Base-by-base conservation (phyloP, 1,140 invertebrate genomes). In the Lycorma delicatula region DNA sequence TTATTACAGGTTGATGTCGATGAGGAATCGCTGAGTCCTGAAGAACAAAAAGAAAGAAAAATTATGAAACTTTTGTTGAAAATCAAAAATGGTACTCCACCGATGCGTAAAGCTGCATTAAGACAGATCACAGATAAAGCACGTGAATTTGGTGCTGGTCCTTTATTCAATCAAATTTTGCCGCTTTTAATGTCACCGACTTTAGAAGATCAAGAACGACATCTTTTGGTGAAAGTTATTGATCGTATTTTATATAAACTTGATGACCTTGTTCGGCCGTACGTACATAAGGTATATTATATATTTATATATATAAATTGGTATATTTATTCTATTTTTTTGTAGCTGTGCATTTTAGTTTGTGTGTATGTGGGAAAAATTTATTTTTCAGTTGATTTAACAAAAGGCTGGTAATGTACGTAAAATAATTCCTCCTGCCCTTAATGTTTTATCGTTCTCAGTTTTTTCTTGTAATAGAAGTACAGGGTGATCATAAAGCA, bases 221-320 rank as follows among this genome's bases (percentile, higher is more conserved):
- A 99, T 84, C 80, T 99, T 56, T 78, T 99, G n/a, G 97, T 99
- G 0, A 99, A 99, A 81, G 94, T 99, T 48, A 99, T 99, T 66
- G 97, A 99, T 73, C 79, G 97, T 34, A 97, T 99, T 71, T 75
- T 99, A 1, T 99, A 99, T 73, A 99, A 99, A 76, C 74, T 99
- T 38, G 97, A 99, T 68, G 97, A 99, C 75, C 77, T 99, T 49
- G 97, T 99, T 9, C 81, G 97, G 54, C 97, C 97, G 0, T 99
- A 99, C 70, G 97, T 99, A 1, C 97, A 99, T 75, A 99, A 99
- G 74, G n/a, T n/a, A n/a, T n/a, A n/a, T n/a, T n/a, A n/a, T n/a
- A n/a, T n/a, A n/a, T n/a, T n/a, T n/a, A n/a, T n/a, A n/a, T n/a
- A n/a, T n/a, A n/a, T n/a, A n/a, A n/a, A n/a, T n/a, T n/a, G n/a